Evolutionary conservation across 2,888 invertebrate genomes (phyloP), one percentile per base, ranked within the genome.

Genomic region (Chloromyia formosa): DNA sequence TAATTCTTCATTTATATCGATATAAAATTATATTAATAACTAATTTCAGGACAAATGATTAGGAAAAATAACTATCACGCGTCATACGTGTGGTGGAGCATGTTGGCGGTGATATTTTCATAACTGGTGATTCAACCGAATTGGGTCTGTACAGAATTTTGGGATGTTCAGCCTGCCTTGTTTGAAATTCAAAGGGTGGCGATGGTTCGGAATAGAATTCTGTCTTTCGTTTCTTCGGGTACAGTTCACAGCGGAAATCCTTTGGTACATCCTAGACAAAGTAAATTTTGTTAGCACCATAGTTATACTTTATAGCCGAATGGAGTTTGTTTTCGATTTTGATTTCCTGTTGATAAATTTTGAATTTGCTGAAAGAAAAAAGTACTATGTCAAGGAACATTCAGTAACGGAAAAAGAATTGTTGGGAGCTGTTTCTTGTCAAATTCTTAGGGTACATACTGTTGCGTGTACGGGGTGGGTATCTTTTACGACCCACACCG

Each of bases 41-140:
- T 42, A 9, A 42, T 5, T 42, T 12, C 42, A 9, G 5, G 42
- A 42, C 5, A 42, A 42, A 42, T 42, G 42, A 20, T 77, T 78
- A 84, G 0, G 84, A 84, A 74, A 84, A 84, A 75, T 84, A 84
- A 75, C 84, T 84, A 75, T 84, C 81, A 1, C 84, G 80, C n/a
- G 79, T 77, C 35, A 83, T 42, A 1, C 81, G 81, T 81, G 82
- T 83, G 75, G 81, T 80, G 1, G 83, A 84, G 42, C 76, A 80
- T 45, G 78, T 78, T 0, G 84, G 83, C 1, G 83, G 82, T 42
- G 76, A 77, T 20, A 84, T 83, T 0, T 77, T 58, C 66, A 78
- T 0, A 76, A 68, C 56, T 18, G 22, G 54, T 22, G 40, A 35
- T 61, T 40, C 68, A 23, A 4, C 22, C 10, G 14, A 16, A 10